Base-by-base conservation (phyloP, 2,888 invertebrate genomes). In the Gisinianus flammeolus region DNA sequence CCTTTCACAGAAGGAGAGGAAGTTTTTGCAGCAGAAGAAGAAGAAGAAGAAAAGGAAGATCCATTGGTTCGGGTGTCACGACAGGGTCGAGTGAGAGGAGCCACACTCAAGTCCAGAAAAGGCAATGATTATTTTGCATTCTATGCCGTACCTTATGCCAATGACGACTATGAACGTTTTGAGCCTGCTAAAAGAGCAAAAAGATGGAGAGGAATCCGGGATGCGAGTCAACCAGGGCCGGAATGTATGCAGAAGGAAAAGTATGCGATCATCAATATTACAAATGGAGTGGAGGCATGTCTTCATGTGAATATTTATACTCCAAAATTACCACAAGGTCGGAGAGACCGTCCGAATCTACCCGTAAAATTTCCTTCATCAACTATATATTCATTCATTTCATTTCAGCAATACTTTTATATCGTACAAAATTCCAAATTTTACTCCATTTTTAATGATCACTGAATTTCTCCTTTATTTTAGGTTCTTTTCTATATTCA, bases 181-280 rank as follows among this genome's bases (percentile, higher is more conserved):
- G 19, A 79, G 79, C 56, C 54, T 5, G 75, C 83, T 0, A 67
- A 74, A 22, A 75, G 78, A 31, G 77, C 81, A 10, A 76, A 79
- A 26, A 58, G 68, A n/a, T 83, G 83, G 83, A 35, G 73, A 71
- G 82, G 81, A 1, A 76, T 72, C 0, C n/a, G 70, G n/a, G 75
- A 79, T 33, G 82, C 73, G 5, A 80, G 80, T 12, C 56, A 76
- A 56, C 76, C 67, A 16, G 79, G 80, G 12, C 73, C 78, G 3
- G 19, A 62, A 22, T 83, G 83, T 44, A 74, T 79, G 54, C 83
- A 83, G 76, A 69, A 74, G 8, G 79, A 81, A 58, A 78, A 79
- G 8, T 72, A 74, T 31, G 75, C 26, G 3, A 19, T 44, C 26
- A 16, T 24, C 0, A 44, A 64, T 0, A 26, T 66, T 5, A 67